Evolutionary conservation across 2,113 vertebrate genomes (phyloP), one percentile per base, ranked within the genome.

Genomic region (Dipodomys stephensi): DNA sequence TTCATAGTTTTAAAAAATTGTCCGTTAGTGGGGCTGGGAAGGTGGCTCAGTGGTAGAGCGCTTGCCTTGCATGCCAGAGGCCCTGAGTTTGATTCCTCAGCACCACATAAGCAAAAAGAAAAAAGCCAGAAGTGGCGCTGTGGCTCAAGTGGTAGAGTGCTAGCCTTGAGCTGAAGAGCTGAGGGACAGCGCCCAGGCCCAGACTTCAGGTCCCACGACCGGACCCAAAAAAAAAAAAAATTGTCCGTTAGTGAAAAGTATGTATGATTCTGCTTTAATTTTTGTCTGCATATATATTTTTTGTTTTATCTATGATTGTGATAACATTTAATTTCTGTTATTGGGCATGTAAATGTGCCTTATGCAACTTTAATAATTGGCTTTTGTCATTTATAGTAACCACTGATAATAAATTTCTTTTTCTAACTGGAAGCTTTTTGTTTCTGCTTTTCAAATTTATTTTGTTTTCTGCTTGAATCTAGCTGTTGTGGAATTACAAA

Each of bases 401-500:
- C 30, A 68, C 7, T 39, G 16, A 35, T 94, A 67, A 69, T 92
- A 83, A 96, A 84, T 93, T 78, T 88, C 35, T 8, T 69, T 0
- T 89, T 92, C 76, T 96, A 95, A 96, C 18, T 65, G 28, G 16
- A 90, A 49, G 13, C 1, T 57, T 73, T 94, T 95, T 67, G 30
- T 44, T 74, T 68, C 69, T 0, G 64, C 69, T 0, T 83, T 83
- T 84, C 82, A 4, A 93, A 39, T 39, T 39, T 39, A 39, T 77
- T 80, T 65, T 39, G 49, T 46, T 77, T 88, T 44, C 53, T 23
- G 91, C 6, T 97, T 83, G 88, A 53, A 79, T 79, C 0, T 78
- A 99, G 99, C 98, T 99, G 67, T 97, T 99, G 79, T 99, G 99
- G 99, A 99, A 99, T 98, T 99, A 99, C 96, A 99, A 99, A 82